Conservation (phyloP, 64 coral and sea anemone species). For the Porites lutea region DNA sequence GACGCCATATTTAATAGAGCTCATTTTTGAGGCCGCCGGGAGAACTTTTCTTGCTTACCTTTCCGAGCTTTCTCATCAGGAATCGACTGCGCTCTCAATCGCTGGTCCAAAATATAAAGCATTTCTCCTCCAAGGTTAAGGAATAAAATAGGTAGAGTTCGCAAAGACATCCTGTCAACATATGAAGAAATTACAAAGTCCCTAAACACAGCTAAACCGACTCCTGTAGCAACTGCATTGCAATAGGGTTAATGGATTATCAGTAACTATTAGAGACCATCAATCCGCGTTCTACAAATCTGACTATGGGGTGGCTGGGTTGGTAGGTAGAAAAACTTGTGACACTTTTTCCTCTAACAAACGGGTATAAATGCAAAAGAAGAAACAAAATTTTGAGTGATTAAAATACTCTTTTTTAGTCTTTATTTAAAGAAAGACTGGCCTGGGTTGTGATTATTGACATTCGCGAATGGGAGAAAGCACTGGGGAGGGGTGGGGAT, state of each 20-base stretch:
- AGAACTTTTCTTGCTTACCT: constrained; percentile 58
- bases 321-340: not conserved
- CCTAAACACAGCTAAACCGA: not conserved
- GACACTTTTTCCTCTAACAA: no score
- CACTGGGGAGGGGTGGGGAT: no score
- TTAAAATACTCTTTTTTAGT: no score
- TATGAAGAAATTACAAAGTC: not conserved
- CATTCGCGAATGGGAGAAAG: no score
- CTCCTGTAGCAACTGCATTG: not conserved
- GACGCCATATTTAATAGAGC: constrained; percentile 38
- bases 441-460: no score
- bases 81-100: constrained; percentile 95
- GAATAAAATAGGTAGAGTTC: constrained; percentile 95
- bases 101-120: constrained; percentile 98
- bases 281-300: not conserved
- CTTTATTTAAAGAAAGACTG: no score
- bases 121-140: constrained; percentile 99
- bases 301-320: not conserved
- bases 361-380: no score
- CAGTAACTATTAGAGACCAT: constrained; percentile 2
- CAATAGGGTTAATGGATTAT: constrained; percentile 14
- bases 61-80: constrained; percentile 96
- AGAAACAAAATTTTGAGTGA: no score
- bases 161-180: constrained; percentile 74
- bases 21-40: constrained; percentile 7